Evolutionary conservation across 2,797 vertebrate species (phyloP), one percentile per base, ranked within the genome.

Genomic region (Karalla daura): DNA sequence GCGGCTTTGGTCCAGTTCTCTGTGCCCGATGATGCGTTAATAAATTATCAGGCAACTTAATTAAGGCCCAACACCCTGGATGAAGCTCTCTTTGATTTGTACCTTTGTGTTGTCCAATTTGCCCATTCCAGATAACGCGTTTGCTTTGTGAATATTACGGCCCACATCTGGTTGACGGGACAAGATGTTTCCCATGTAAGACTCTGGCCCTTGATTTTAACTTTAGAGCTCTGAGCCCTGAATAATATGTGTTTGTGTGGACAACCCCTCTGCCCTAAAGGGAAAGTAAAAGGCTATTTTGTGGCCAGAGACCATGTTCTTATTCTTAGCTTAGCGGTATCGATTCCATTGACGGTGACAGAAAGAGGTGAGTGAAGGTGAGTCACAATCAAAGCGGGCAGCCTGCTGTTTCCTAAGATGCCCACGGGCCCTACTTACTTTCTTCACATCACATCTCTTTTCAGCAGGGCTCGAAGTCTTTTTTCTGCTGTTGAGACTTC

Each of bases 11-110:
- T 80, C 62, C 62, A 8, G 49, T 53, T 58, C 66, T 50, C 12
- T 17, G 30, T 61, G 33, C 32, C 20, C 41, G 27, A 14, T 5
- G 32, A 53, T 39, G 59, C 45, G 59, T 80, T 77, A 40, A 76
- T 74, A 47, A 80, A 67, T 33, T 61, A 76, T 72, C 59, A 36
- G 27, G 64, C 37, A 30, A 43, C 13, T 64, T 82, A 23, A 84
- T 77, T 71, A 64, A 74, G 69, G 23, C 3, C 47, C 41, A 46
- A 60, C 49, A 56, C 40, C 21, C 7, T 53, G 45, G 17, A 30
- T 20, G 24, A 23, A 17, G 28, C 40, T 33, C 1, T 23, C 20
- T 79, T 54, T 58, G 30, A 52, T 43, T 50, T 47, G 11, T 45
- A 30, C 35, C 58, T 53, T 58, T 53, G 4, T 11, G 32, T 52